Percentiles rank a stretch among this genome's conserved stretches.
These are phyloP conservation scores for Rhinella marina DNA, from an alignment of 2,797 vertebrate genomes.

Conservation along the genomic window DNA sequence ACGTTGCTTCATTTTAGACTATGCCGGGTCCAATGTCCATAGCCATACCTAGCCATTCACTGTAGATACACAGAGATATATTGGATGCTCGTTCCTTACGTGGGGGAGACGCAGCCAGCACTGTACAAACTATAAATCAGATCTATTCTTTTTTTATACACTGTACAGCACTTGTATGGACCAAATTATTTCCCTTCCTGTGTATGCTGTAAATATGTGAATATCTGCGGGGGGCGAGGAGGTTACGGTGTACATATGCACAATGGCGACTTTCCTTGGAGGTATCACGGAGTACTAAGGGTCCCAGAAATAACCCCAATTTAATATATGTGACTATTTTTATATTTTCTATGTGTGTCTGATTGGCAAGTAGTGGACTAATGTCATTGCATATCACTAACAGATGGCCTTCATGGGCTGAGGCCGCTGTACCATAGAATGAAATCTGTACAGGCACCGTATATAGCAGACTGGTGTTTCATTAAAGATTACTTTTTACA, in stretches of 20 bases:
- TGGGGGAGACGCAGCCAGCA: conserved; percentile 33
- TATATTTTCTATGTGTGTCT: conserved; percentile 26
- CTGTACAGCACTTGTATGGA: conserved; percentile 59
- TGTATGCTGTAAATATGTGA: conserved; percentile 43
- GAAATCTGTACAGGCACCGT: conserved; percentile 24
- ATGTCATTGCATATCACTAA: conserved; percentile 34
- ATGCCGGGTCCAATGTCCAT: conserved; percentile 9
- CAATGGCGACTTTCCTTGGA: conserved; percentile 15
- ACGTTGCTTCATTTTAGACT: not conserved
- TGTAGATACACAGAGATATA: conserved; percentile 28
- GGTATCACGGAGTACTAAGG: not conserved
- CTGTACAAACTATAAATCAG: conserved; percentile 42
- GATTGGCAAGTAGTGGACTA: conserved; percentile 13
- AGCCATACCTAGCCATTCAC: not conserved
- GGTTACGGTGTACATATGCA: conserved; percentile 47
- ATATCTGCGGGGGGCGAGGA: conserved; percentile 2
- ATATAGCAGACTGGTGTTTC: conserved; percentile 43
- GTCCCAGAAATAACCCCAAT: not conserved
- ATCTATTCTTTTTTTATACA: conserved; percentile 51
- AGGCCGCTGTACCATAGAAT: conserved; percentile 12
- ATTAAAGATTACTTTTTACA: conserved; percentile 55
- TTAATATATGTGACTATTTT: conserved; percentile 49
- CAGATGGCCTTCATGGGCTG: conserved; percentile 11
- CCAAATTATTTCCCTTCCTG: conserved; percentile 40
- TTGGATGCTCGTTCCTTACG: not conserved